Conservation (phyloP, 2,113 vertebrate species). For the Calonectris borealis region DNA sequence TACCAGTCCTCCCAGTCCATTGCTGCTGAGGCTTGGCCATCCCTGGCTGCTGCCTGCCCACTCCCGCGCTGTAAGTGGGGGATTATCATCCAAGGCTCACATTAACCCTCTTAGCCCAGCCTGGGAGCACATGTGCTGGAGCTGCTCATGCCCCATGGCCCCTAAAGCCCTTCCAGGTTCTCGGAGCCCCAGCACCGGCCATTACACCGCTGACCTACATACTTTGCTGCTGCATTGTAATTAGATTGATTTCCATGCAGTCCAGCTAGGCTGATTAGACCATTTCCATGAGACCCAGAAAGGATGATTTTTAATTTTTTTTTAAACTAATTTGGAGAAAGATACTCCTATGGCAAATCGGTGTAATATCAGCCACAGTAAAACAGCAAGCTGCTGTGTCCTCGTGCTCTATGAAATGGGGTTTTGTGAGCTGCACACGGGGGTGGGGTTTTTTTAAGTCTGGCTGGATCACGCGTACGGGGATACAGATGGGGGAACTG, state of each 20-base stretch:
- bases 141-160: not conserved
- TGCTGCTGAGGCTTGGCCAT: not conserved
- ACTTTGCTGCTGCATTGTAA: not conserved
- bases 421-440: not conserved
- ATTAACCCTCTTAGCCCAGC: not conserved
- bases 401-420: accelerated
- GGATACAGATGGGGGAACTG: not conserved
- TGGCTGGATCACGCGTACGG: accelerated
- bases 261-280: not conserved
- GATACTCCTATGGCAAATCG: not conserved
- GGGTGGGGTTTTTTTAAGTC: not conserved
- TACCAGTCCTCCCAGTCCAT: not conserved
- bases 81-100: not conserved
- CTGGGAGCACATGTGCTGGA: accelerated
- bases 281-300: not conserved
- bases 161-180: not conserved
- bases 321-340: not conserved
- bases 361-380: not conserved
- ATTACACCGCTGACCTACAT: not conserved
- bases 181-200: not conserved
- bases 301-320: not conserved
- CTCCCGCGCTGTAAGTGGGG: not conserved
- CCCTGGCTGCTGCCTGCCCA: not conserved
- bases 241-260: not conserved
- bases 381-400: not conserved